A percentile compares a stretch with the other conserved stretches of the same genome.
These are phyloP conservation scores for Moxostoma hubbsi DNA, from an alignment of 2,797 vertebrate species.

Conservation along the genomic window DNA sequence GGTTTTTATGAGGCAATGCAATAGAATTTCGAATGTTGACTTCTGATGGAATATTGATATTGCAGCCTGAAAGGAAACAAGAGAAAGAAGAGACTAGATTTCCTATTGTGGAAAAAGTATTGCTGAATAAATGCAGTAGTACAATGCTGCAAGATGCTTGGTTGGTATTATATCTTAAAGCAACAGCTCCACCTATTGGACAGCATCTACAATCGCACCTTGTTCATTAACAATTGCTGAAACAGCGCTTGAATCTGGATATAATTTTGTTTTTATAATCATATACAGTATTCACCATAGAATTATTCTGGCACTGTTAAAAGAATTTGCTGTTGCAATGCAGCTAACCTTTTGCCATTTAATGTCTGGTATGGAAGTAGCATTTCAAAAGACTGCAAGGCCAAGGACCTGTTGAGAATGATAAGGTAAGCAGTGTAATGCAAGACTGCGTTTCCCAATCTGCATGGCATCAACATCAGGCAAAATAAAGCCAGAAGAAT, in stretches of 20 bases:
- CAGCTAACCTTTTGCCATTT: neutral
- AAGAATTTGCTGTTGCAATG: neutral
- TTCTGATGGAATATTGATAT: constrained; percentile 94
- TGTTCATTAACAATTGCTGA: neutral
- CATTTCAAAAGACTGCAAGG: too few species aligned
- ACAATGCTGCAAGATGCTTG: neutral
- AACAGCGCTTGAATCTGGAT: neutral
- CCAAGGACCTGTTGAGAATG: too few species aligned
- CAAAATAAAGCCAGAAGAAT: too few species aligned
- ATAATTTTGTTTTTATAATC: neutral
- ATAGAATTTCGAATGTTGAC: constrained; percentile 98
- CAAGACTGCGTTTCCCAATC: too few species aligned
- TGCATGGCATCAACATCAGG: too few species aligned
- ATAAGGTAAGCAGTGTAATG: too few species aligned
- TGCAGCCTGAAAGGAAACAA: constrained; percentile 84
- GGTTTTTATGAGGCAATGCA: constrained; percentile 97
- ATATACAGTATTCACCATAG: neutral
- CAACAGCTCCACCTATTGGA: constrained; percentile 54
- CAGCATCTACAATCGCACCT: neutral
- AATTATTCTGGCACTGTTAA: too few species aligned
- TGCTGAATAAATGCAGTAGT: constrained; percentile 9
- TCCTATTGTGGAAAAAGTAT: neutral
- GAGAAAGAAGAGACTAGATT: neutral
- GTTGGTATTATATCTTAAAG: constrained; percentile 2
- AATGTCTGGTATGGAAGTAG: too few species aligned